A percentile compares a stretch with the other conserved stretches of the same genome.
These are phyloP conservation scores for Cirrhinus molitorella DNA, from an alignment of 2,797 vertebrate genomes.

Conservation along the genomic window DNA sequence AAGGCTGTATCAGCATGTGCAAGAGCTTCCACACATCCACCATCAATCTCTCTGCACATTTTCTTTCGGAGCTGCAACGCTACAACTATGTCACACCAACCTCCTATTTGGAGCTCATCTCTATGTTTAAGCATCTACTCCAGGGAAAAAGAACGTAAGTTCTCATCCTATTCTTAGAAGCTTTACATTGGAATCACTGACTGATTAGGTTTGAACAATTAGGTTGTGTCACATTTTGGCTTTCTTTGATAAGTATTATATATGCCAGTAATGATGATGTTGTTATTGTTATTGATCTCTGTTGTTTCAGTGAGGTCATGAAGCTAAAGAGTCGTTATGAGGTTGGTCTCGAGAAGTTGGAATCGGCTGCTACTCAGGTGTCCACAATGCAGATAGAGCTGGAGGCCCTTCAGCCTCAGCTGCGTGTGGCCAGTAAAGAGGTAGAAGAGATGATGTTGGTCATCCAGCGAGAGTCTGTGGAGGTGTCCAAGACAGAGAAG, in stretches of 20 bases:
- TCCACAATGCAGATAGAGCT: constrained; percentile 87
- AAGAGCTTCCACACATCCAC: constrained; percentile 91
- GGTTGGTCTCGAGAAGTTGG: constrained; percentile 88
- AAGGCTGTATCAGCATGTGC: constrained; percentile 90
- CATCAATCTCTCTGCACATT: constrained; percentile 81
- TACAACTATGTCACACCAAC: constrained; percentile 94
- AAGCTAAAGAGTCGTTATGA: constrained; percentile 87
- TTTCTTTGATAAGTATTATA: not conserved
- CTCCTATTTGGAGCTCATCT: constrained; percentile 93
- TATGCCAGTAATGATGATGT: not conserved
- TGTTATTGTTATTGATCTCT: constrained; percentile 5
- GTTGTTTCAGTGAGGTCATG: constrained; percentile 84
- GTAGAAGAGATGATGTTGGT: constrained; percentile 89
- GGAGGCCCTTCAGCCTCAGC: constrained; percentile 89
- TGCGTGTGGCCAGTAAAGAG: constrained; percentile 84
- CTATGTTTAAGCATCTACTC: constrained; percentile 89
- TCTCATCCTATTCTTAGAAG: too few relatives aligned
- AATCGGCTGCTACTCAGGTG: constrained; percentile 88
- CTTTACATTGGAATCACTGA: constrained; percentile 4
- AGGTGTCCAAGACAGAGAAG: constrained; percentile 89
- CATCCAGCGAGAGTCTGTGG: constrained; percentile 86
- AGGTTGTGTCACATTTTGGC: not conserved
- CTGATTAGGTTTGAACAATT: constrained; percentile 2
- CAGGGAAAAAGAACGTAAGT: constrained; percentile 85
- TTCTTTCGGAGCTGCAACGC: constrained; percentile 84